Base-by-base conservation (phyloP, 30 jellyfish, hydroid and myxozoan genomes). In the Aurelia sp. region DNA sequence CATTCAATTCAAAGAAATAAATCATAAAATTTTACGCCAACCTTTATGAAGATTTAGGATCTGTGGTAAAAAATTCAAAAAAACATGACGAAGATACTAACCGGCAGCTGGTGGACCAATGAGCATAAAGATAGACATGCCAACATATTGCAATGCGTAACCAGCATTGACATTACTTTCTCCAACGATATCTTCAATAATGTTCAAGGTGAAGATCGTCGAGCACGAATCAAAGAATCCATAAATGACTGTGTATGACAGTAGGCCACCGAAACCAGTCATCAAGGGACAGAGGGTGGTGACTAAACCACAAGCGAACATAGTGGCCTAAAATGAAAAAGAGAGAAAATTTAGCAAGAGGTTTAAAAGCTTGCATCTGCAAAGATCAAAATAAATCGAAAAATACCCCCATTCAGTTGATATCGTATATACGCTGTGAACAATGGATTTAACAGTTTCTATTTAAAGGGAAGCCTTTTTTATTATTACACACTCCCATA, bases 51-150 rank as follows among this genome's bases (percentile, higher is more conserved):
- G 48, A 38, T 38, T 38, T 38, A 6, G 48, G 8, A 38, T 6
- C 6, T 38, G 8, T 3, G 2, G 48, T 38, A 0, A 38, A 38
- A 38, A 6, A 38, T 38, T 4, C 48, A 38, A 38, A 38, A 6
- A 38, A 38, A 52, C 11, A 62, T 10, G 2, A 30, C 53, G 16
- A 7, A n/a, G 58, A 76, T 35, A 50, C 86, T 73, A 50, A 86
- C 95, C 95, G 13, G 95, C 95, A 0, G 95, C 72, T 4, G 89
- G 89, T 13, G 95, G 95, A 9, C 95, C 95, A 30, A 76, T 52
- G 50, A 76, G 85, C 84, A 76, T 62, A 47, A 76, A 86, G 18
- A 86, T 9, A 24, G 95, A 18, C 85, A 67, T 86, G 17, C 95
- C 95, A 47, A 66, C 84, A 76, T 62, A 62, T 52, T 86, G 89